A percentile compares a stretch with the other conserved stretches of the same genome.
These are phyloP conservation scores for Nesoenas mayeri DNA, from an alignment of 2,113 vertebrate species.

Conservation along the genomic window DNA sequence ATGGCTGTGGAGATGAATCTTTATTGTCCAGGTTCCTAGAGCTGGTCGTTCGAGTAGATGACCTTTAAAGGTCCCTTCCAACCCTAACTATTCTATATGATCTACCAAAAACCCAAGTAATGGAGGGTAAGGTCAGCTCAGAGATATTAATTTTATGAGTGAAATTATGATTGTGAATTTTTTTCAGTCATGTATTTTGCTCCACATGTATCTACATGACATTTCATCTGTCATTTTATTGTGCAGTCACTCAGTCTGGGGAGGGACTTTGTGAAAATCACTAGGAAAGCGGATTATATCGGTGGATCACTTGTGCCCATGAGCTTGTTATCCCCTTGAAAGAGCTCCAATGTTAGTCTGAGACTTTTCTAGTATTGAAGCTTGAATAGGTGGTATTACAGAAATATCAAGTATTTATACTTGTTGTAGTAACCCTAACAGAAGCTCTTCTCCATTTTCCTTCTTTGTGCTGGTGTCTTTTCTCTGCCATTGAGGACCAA, in stretches of 20 bases:
- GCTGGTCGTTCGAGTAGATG: no score
- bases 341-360: not conserved
- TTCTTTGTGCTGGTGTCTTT: not conserved
- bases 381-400: not conserved
- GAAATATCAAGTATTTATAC: not conserved
- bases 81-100: no score
- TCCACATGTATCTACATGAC: not conserved
- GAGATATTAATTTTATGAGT: not conserved
- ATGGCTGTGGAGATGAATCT: no score
- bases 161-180: not conserved
- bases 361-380: not conserved
- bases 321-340: not conserved
- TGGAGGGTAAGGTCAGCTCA: not conserved
- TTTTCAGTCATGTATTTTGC: not conserved
- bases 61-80: no score
- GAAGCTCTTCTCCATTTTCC: not conserved
- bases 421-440: not conserved
- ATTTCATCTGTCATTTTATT: not conserved
- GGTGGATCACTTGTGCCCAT: accelerated
- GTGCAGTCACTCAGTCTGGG: not conserved
- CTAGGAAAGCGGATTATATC: not conserved
- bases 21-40: no score
- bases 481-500: not conserved
- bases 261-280: not conserved
- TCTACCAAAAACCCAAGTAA: not conserved